Evolutionary conservation across 2,888 invertebrate species (phyloP), one percentile per base, ranked within the genome.

Genomic region (Peribatodes rhomboidaria): DNA sequence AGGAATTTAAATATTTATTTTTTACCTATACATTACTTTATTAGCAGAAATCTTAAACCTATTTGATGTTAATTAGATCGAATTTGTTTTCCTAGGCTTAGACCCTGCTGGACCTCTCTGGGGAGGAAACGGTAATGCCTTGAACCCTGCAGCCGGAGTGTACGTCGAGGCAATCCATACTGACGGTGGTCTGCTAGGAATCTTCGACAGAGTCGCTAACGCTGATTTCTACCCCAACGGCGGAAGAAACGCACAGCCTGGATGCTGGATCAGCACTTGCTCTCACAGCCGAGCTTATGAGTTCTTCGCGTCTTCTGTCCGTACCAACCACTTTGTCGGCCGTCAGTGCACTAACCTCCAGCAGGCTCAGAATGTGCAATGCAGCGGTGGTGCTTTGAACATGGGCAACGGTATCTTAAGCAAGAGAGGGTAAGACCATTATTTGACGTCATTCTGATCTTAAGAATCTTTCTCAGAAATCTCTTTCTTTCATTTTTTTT

Each of bases 151-250:
- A 33, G 73, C 76, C 46, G 89, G 80, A 6, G 69, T 70, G 13
- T 87, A 88, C 57, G 88, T 88, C 0, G 90, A 90, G 72, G 73
- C 77, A 31, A 87, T 90, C 58, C 89, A 90, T 70, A 89, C 89
- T 0, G 87, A 89, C 37, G 85, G 84, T n/a, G 75, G 80, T 11
- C 20, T 76, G 2, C 79, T 88, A 1, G 89, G 89, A 20, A 85
- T 87, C 46, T 76, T 81, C 52, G 72, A 82, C 37, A 63, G 74
- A 0, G 70, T 83, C 22, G 83, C 72, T 10, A 55, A 86, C 57
- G 77, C 74, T 33, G 84, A 90, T 69, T 89, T 90, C 73, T 90
- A 87, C 69, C 86, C 88, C 4, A 90, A 89, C 56, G 87, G 88
- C n/a, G 89, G 88, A 37, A 81, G 69, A 52, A 81, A 83, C 65